Conservation (phyloP, 2,888 invertebrate species). For the Cheilosia vernalis region DNA sequence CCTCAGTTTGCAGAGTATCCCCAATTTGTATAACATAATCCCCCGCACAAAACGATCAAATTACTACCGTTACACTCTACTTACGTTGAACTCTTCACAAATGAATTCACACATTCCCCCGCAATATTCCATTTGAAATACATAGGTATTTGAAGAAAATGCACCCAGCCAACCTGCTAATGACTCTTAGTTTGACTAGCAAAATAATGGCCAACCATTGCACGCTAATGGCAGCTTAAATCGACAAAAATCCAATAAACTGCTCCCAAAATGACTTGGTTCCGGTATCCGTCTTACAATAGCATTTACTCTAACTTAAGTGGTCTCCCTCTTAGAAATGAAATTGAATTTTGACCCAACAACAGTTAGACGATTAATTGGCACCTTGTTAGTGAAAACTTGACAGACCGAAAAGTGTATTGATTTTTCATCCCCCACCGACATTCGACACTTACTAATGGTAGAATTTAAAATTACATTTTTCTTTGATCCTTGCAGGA, state of each 20-base stretch:
- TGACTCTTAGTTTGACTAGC: background rate
- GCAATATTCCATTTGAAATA: no score
- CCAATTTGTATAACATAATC: no score
- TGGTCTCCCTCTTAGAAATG: slow-evolving; percentile 10
- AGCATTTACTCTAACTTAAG: slow-evolving; percentile 45
- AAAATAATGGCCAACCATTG: slow-evolving; percentile 45
- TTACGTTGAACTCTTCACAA: no score
- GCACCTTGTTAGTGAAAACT: slow-evolving; percentile 40
- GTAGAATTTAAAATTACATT: slow-evolving; percentile 45
- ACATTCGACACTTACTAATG: slow-evolving; percentile 5
- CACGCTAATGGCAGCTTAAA: slow-evolving; percentile 40
- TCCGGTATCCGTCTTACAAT: slow-evolving; percentile 12
- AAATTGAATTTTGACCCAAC: slow-evolving; percentile 49
- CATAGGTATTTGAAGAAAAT: background rate
- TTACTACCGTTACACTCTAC: no score
- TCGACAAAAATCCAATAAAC: slow-evolving; percentile 23
- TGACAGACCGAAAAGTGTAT: background rate
- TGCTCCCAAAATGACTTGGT: background rate
- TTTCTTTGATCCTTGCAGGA: slow-evolving; percentile 78
- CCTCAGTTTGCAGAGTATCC: no score
- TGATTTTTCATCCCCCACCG: background rate
- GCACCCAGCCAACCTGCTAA: slow-evolving; percentile 10
- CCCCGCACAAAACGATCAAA: no score
- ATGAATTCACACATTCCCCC: no score
- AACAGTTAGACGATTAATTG: slow-evolving; percentile 57